Evolutionary conservation across 2,113 vertebrate species (phyloP).

Genomic region (Aegithalos caudatus): DNA sequence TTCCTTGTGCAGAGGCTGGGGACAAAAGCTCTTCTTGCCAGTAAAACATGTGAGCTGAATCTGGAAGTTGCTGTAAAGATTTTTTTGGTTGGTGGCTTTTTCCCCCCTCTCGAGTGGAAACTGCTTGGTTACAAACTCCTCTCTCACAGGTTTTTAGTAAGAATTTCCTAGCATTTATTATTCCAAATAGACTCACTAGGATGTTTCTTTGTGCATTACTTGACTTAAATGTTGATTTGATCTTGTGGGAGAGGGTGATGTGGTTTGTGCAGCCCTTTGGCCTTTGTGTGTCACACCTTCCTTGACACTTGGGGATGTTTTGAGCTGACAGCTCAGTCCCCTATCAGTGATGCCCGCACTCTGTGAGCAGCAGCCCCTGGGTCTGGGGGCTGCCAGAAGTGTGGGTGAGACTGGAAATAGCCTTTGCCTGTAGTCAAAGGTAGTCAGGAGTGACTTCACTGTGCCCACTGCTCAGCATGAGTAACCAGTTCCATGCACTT

Average conservation of each 20-base stretch:
- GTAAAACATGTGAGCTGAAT: accelerated
- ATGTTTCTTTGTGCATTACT: background rate
- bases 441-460: background rate
- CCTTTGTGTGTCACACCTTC: background rate
- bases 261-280: background rate
- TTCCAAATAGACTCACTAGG: background rate
- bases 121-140: background rate
- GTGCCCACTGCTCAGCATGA: slow-evolving; percentile 8
- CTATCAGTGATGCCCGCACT: accelerated
- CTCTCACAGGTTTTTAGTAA: background rate
- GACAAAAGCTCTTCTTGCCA: background rate
- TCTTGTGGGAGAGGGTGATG: background rate
- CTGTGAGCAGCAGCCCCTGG: background rate
- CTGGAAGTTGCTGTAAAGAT: background rate
- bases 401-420: slow-evolving; percentile 38
- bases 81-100: background rate
- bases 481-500: slow-evolving; percentile 42
- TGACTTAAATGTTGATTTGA: background rate
- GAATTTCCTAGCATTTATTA: background rate
- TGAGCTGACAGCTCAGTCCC: background rate
- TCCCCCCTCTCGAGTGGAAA: background rate
- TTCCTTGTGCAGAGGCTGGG: background rate
- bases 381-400: background rate
- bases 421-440: background rate
- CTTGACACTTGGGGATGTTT: background rate